Evolutionary conservation across 2,888 invertebrate species (phyloP).

Genomic region (Andrena bicolor): DNA sequence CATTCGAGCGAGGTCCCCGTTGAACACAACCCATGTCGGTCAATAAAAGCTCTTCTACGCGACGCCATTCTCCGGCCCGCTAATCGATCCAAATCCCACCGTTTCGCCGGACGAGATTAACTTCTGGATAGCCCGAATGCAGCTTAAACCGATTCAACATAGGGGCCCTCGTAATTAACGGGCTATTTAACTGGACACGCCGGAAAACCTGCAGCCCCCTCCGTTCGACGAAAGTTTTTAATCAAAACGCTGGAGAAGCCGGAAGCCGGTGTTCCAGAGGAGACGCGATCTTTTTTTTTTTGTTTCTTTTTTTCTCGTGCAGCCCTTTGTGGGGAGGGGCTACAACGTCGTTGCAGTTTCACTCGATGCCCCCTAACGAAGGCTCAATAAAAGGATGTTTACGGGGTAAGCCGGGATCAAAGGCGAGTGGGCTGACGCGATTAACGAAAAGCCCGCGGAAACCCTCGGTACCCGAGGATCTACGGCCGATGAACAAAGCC

Average conservation of each 20-base stretch:
- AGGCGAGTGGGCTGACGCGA: conserved; percentile 79
- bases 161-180: conserved; percentile 35
- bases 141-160: background rate
- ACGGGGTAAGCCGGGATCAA: conserved; percentile 75
- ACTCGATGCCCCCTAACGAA: conserved; percentile 68
- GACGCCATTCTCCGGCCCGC: background rate
- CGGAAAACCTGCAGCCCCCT: background rate
- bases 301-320: background rate
- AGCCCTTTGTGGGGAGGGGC: conserved; percentile 54
- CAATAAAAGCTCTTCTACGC: background rate
- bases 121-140: conserved; percentile 9
- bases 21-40: background rate
- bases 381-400: conserved; percentile 80
- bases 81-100: conserved; percentile 20
- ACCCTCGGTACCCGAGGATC: conserved; percentile 32
- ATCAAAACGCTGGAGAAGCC: conserved; percentile 42
- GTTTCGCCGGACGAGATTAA: conserved; percentile 33
- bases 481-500: conserved; percentile 48
- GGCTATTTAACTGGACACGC: conserved; percentile 40
- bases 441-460: conserved; percentile 74
- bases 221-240: conserved; percentile 41
- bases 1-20: background rate
- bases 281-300: background rate
- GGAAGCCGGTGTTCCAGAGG: conserved; percentile 22
- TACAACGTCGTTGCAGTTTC: conserved; percentile 55